Percentiles rank a stretch among this genome's conserved stretches.
Evolutionary conservation across 2,113 vertebrate genomes (phyloP).

Genomic region (Pangasianodon hypophthalmus): DNA sequence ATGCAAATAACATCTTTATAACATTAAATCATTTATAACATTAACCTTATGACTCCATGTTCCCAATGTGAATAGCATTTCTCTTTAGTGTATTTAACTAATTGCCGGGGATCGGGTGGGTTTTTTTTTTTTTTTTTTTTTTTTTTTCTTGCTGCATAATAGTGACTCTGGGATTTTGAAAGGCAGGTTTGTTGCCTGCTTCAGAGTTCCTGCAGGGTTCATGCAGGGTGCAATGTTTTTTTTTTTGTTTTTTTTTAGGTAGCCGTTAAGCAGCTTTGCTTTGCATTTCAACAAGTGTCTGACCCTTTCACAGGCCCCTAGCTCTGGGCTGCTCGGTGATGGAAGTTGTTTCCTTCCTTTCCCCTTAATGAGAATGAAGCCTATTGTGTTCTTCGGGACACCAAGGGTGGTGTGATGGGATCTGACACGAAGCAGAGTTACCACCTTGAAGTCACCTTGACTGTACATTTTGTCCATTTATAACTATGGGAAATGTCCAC

Average conservation of each 20-base stretch:
- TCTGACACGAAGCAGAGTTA: neutral
- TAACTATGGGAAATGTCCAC: neutral
- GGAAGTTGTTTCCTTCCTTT: conserved; percentile 9
- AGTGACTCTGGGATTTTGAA: neutral
- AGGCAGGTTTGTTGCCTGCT: neutral
- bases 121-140: neutral
- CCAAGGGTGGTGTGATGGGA: neutral
- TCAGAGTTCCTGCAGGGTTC: neutral
- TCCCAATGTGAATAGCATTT: too few species aligned
- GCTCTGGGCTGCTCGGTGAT: neutral
- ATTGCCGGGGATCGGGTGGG: neutral
- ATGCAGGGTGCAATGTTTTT: neutral
- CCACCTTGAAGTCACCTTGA: neutral
- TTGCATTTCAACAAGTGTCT: neutral
- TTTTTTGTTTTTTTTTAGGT: neutral
- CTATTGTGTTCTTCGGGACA: conserved; percentile 4
- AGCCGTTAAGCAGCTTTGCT: neutral
- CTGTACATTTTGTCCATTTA: neutral
- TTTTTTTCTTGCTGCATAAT: neutral
- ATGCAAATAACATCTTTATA: too few species aligned
- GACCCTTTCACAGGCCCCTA: neutral
- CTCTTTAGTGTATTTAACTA: too few species aligned
- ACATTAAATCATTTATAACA: too few species aligned
- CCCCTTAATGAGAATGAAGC: neutral
- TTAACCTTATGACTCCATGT: too few species aligned